Base-by-base conservation (phyloP, 1,140 invertebrate genomes). In the Amphibalanus amphitrite region DNA sequence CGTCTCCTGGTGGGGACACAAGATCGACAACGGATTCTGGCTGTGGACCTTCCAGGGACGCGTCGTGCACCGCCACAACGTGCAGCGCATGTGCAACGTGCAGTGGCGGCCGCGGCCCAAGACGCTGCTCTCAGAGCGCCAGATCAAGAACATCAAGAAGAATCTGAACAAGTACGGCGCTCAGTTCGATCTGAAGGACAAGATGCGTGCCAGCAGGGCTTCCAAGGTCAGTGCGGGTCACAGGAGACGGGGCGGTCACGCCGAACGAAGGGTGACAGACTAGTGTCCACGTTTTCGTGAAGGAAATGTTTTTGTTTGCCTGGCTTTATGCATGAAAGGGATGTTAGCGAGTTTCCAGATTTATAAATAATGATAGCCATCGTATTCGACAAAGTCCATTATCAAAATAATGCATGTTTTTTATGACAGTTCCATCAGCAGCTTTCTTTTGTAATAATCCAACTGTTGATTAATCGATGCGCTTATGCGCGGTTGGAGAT, bases 41-140 rank as follows among this genome's bases (percentile, higher is more conserved):
- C 87, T 99, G 72, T 97, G 95, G 91, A 95, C 92, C 29, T 99
- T 99, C 88, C 96, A 99, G 82, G 93, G 92, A 20, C 88, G 90
- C 78, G 82, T 88, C 72, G 77, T 93, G 25, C 87, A 88, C 74
- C 84, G 93, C 75, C 88, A 93, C 30, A 90, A 91, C 78, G 82
- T 96, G 72, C 94, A 95, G 74, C 88, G 89, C 10, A 97, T 99
- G 78, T 93, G 93, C 76, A 93, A 97, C 81, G 87, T 98, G 75
- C 82, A 94, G 77, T 99, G 97, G 97, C 83, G 97, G 75, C 97
- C 97, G 28, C 84, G 96, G 69, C 95, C 95, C 0, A 87, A 90
- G 0, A 88, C 92, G 28, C 83, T 97, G 13, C 84, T 99, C 0
- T 81, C 86, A 40, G 83, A 85, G 69, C 81, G 76, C 26, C 73